A percentile compares a stretch with the other conserved stretches of the same genome.
Evolutionary conservation across 2,888 invertebrate genomes (phyloP).

Genomic region (Drosophila stalkeri): DNA sequence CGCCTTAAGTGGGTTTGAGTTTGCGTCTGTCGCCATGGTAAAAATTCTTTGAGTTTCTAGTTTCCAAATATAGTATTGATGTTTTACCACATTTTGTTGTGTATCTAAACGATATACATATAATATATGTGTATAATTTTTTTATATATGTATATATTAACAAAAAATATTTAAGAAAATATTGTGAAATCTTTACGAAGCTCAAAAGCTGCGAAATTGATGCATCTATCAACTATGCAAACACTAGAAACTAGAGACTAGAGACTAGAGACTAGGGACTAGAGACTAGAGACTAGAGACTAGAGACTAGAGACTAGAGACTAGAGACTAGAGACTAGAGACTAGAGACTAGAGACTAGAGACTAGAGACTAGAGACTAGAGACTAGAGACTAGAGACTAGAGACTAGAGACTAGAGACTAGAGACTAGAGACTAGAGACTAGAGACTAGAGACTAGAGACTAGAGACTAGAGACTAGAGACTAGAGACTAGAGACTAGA

Average conservation of each 20-base stretch:
- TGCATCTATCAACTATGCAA: not conserved
- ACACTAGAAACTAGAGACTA: too few relatives aligned
- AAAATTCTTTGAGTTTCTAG: constrained; percentile 43
- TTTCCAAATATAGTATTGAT: constrained; percentile 46
- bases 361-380: not conserved
- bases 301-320: not conserved
- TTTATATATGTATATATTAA: not conserved
- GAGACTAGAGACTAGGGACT: too few relatives aligned
- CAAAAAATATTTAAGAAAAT: not conserved
- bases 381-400: constrained; percentile 2
- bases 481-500: not conserved
- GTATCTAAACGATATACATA: constrained; percentile 1
- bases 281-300: too few relatives aligned
- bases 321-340: constrained; percentile 8
- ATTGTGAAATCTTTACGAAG: constrained; percentile 1
- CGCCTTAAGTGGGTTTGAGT: not conserved
- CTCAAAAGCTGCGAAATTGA: not conserved
- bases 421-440: constrained; percentile 1
- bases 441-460: constrained; percentile 1
- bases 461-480: not conserved
- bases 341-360: not conserved
- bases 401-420: constrained; percentile 5
- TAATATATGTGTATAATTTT: not conserved
- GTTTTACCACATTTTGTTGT: constrained; percentile 21
- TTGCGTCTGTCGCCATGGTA: constrained; percentile 21